A percentile compares a stretch with the other conserved stretches of the same genome.
Evolutionary conservation across 30 jellyfish, hydroid and myxozoan species (phyloP).

Genomic region (Thelohanellus kitauei): DNA sequence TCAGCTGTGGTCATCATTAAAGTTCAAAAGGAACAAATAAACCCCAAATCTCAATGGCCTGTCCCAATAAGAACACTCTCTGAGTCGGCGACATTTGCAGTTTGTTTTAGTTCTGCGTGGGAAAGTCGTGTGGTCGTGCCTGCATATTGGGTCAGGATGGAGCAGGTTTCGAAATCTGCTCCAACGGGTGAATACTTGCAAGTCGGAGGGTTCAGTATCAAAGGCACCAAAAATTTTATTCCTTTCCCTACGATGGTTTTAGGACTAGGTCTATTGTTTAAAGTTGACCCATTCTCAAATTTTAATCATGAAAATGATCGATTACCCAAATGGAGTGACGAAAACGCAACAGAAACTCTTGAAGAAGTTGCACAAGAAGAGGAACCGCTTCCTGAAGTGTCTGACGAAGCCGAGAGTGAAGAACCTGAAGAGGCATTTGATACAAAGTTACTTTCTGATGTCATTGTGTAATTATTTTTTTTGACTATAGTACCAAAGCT

Average conservation of each 20-base stretch:
- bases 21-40: background rate
- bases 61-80: constrained; percentile 46
- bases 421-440: too few relatives aligned
- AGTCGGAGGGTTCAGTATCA: constrained; percentile 85
- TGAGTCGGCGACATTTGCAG: constrained; percentile 94
- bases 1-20: constrained; percentile 45
- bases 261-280: constrained; percentile 76
- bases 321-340: constrained; percentile 6
- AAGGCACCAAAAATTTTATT: constrained; percentile 64
- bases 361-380: background rate
- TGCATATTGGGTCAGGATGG: constrained; percentile 91
- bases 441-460: too few relatives aligned
- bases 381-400: too few relatives aligned
- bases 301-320: constrained; percentile 38
- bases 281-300: constrained; percentile 30
- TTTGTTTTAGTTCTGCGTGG: constrained; percentile 96
- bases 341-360: background rate
- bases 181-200: constrained; percentile 88
- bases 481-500: too few relatives aligned
- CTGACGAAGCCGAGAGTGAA: too few relatives aligned
- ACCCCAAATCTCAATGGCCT: constrained; percentile 25
- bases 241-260: constrained; percentile 44
- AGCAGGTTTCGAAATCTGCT: constrained; percentile 94
- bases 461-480: too few relatives aligned
- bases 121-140: constrained; percentile 68